phyloP scores from a whole-genome alignment of 2,888 invertebrate species.

The Drosophila dives region DNA sequence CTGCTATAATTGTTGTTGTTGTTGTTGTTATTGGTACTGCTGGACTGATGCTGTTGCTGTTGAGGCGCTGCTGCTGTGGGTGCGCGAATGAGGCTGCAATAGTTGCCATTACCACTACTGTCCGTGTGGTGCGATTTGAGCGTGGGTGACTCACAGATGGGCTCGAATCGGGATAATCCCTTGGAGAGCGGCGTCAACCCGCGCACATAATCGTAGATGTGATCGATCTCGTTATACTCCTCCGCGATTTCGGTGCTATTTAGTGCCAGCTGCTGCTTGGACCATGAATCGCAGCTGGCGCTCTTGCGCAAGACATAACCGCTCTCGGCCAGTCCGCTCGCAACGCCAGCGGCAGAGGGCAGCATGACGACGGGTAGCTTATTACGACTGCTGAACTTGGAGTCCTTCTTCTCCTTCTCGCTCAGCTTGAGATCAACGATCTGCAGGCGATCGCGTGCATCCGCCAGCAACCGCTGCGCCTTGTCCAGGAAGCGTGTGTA shows the following conservation, averaged over 20 bases:
- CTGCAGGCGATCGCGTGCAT: constrained; percentile 91
- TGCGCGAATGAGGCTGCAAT: constrained; percentile 85
- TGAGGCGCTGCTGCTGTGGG: constrained; percentile 64
- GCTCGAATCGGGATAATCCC: constrained; percentile 86
- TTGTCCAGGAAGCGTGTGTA: constrained; percentile 92
- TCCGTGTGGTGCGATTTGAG: constrained; percentile 84
- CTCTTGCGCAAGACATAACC: constrained; percentile 91
- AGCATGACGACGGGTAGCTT: constrained; percentile 84
- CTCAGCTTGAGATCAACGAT: constrained; percentile 92
- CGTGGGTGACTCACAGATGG: constrained; percentile 85
- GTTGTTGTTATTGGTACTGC: constrained; percentile 74
- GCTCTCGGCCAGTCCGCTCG: constrained; percentile 85
- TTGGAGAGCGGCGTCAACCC: constrained; percentile 96
- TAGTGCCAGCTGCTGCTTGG: constrained; percentile 83
- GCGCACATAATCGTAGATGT: constrained; percentile 97
- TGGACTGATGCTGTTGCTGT: constrained; percentile 49
- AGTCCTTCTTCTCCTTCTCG: constrained; percentile 86
- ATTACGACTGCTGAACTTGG: constrained; percentile 83
- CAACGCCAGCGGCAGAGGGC: constrained; percentile 83
- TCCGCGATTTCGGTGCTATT: constrained; percentile 88
- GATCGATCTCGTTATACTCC: constrained; percentile 98
- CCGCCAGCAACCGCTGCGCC: constrained; percentile 90
- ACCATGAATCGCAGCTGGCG: constrained; percentile 90
- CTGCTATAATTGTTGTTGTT: constrained; percentile 80
- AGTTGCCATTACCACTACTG: constrained; percentile 84